Evolutionary conservation across 2,888 invertebrate genomes (phyloP), one percentile per base, ranked within the genome.

Genomic region (Plagodis pulveraria): DNA sequence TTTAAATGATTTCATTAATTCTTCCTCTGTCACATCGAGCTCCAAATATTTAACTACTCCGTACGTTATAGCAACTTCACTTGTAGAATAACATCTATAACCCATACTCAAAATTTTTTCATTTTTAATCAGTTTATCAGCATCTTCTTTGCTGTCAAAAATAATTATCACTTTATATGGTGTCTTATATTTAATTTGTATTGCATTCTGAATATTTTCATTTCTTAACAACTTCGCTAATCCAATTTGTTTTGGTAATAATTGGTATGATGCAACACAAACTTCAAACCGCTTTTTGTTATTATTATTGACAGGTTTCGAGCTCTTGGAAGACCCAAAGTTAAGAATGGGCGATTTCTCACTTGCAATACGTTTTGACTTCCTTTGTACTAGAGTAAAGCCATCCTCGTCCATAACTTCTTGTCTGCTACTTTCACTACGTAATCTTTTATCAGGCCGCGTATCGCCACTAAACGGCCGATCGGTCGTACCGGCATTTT

Each of bases 1-100:
- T 22, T 44, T 5, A 5, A 44, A 36, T 6, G 22, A 32, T 45
- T 52, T 10, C 1, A 38, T 36, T 12, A 52, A 9, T 38, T 52
- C 51, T n/a, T 52, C 32, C 2, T 52, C 51, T 6, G 6, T n/a
- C 6, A 52, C 22, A 11, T 45, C 51, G n/a, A 38, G 5, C 22
- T 52, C 51, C 10, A 52, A 7, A n/a, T 45, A 38, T 38, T 52
- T 52, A 7, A 52, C 44, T 0, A 52, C 38, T 22, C 51, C 51
- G 6, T 52, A 52, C 0, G 44, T 43, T 7, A 44, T 6, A 6
- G 10, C n/a, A n/a, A n/a, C n/a, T n/a, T n/a, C n/a, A n/a, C n/a
- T n/a, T n/a, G n/a, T n/a, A n/a, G n/a, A n/a, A n/a, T 33, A 36
- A 32, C 51, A 38, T 38, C 36, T 36, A 22, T 38, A 52, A 7